Percentiles rank a stretch among this genome's conserved stretches.
Evolutionary conservation across 1,140 invertebrate genomes (phyloP).

Genomic region (Varroa destructor): DNA sequence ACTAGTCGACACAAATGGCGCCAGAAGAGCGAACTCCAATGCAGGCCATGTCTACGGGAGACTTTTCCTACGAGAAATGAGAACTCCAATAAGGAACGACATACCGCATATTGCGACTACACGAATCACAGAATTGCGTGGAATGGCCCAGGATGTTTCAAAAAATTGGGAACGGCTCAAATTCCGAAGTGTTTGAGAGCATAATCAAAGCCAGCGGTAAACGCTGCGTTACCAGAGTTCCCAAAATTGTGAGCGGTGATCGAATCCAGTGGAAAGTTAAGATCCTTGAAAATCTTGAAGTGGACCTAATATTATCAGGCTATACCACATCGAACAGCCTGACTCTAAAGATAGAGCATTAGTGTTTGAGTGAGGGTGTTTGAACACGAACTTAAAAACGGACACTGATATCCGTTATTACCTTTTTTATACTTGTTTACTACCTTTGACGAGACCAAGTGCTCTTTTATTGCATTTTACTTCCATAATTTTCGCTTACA

Average conservation of each 20-base stretch:
- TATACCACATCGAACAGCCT: slow-evolving; percentile 97
- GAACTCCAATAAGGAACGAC: too few relatives aligned
- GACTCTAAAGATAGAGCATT: slow-evolving; percentile 72
- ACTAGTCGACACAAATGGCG: too few relatives aligned
- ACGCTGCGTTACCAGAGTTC: slow-evolving; percentile 99
- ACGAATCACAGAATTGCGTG: too few relatives aligned
- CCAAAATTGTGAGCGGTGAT: slow-evolving; percentile 99
- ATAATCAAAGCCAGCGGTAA: slow-evolving; percentile 94
- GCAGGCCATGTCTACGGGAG: too few relatives aligned
- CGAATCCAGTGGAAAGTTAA: slow-evolving; percentile 99
- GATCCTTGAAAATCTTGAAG: slow-evolving; percentile 96
- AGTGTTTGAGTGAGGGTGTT: slow-evolving; percentile 90
- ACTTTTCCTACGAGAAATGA: too few relatives aligned
- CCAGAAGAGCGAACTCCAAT: too few relatives aligned
- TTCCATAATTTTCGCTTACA: too few relatives aligned
- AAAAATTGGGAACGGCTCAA: slow-evolving; percentile 94
- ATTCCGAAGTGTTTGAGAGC: slow-evolving; percentile 98
- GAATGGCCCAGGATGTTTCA: slow-evolving; percentile 44
- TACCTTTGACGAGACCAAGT: too few relatives aligned
- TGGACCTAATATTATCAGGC: slow-evolving; percentile 93
- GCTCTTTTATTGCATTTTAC: too few relatives aligned
- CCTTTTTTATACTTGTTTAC: slow-evolving; percentile 43
- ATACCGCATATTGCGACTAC: too few relatives aligned
- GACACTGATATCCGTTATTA: slow-evolving; percentile 97
- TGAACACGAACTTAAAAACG: slow-evolving; percentile 79